Evolutionary conservation across 2,113 vertebrate species (phyloP).

Genomic region (Silurus meridionalis): DNA sequence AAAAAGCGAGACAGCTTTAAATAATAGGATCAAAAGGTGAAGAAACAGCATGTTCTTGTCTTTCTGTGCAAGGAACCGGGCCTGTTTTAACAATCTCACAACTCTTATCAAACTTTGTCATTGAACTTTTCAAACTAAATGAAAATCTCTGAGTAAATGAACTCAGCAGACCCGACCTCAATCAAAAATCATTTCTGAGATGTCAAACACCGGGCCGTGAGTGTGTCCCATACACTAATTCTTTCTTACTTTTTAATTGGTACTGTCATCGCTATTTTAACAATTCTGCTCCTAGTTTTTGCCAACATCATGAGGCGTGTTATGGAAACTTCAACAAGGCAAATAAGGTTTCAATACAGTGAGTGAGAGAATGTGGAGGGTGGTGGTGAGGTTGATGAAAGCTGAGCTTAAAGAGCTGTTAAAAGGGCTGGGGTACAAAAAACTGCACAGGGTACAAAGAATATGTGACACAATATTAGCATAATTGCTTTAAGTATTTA

Average conservation of each 20-base stretch:
- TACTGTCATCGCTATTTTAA: slow-evolving; percentile 25
- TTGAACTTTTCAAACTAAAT: not conserved
- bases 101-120: not conserved
- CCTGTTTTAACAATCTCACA: not conserved
- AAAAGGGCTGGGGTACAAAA: not conserved
- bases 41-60: not conserved
- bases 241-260: slow-evolving; percentile 20
- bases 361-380: slow-evolving; percentile 35
- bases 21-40: not conserved
- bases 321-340: slow-evolving; percentile 40
- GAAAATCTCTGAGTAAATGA: not conserved
- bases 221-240: not conserved
- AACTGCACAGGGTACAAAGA: not conserved
- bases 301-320: not conserved
- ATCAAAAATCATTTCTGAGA: not conserved
- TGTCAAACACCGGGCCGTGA: not conserved
- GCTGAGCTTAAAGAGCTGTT: not conserved
- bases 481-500: not conserved
- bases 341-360: slow-evolving; percentile 20
- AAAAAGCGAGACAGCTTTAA: not conserved
- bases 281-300: not conserved
- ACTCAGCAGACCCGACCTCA: not conserved
- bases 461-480: not conserved
- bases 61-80: not conserved
- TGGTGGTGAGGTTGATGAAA: slow-evolving; percentile 27